These are phyloP conservation scores for Empidonax alnorum DNA, from an alignment of 2,113 vertebrate species.

Conservation along the genomic window DNA sequence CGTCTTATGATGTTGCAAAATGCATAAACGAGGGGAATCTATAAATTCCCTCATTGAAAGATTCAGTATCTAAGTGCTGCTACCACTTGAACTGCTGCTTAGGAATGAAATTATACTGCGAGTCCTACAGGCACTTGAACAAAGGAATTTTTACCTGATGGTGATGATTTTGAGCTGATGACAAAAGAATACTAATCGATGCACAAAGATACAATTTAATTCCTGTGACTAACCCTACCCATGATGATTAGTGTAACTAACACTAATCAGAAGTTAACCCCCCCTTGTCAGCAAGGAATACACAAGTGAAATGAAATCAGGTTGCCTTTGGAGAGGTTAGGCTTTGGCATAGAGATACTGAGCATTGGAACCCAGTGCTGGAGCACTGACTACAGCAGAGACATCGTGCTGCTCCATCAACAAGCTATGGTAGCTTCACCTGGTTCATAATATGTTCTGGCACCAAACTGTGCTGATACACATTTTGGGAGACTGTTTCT, in stretches of 20 bases:
- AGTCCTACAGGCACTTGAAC: background rate
- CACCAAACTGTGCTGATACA: background rate
- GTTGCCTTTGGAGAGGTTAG: background rate
- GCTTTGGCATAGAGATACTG: background rate
- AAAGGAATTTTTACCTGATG: background rate
- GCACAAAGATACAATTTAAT: background rate
- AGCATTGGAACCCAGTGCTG: background rate
- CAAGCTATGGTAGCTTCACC: background rate
- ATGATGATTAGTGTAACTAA: no score
- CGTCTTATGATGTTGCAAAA: background rate
- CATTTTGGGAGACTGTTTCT: background rate
- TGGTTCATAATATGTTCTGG: fast-evolving
- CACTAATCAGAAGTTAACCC: background rate
- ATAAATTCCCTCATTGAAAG: background rate
- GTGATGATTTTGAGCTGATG: background rate
- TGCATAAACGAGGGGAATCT: background rate
- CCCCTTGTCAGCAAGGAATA: background rate
- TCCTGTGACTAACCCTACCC: background rate
- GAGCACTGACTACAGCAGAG: background rate
- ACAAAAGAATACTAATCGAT: background rate
- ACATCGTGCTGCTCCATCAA: background rate
- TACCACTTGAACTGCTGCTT: background rate
- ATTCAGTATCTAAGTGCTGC: background rate
- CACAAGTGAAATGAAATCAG: background rate
- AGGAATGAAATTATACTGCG: background rate